phyloP scores from a whole-genome alignment of 2,113 vertebrate genomes.

The Odocoileus virginianus region DNA sequence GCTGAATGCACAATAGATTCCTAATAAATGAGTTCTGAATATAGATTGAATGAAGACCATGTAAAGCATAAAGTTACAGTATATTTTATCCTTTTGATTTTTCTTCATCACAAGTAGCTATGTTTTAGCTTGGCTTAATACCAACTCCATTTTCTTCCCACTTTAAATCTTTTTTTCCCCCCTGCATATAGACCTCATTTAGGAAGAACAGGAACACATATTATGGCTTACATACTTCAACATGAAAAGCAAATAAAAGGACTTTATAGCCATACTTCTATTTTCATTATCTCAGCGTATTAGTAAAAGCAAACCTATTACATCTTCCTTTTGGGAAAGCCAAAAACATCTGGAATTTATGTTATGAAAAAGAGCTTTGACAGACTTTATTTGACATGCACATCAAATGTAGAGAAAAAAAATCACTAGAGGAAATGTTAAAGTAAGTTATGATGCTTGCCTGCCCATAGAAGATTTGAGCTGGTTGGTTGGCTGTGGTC shows the following conservation, averaged over 20 bases:
- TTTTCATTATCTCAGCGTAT: constrained; percentile 76
- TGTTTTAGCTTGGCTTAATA: constrained; percentile 46
- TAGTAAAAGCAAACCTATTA: constrained; percentile 71
- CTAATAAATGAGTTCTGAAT: background rate
- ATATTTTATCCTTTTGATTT: constrained; percentile 53
- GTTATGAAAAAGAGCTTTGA: constrained; percentile 75
- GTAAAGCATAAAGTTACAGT: constrained; percentile 8
- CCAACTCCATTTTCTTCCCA: constrained; percentile 42
- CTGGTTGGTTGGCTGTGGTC: constrained; percentile 63
- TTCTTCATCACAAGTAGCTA: constrained; percentile 37
- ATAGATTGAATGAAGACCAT: constrained; percentile 25
- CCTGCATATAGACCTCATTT: constrained; percentile 56
- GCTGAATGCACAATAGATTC: background rate
- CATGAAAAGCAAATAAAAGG: constrained; percentile 69
- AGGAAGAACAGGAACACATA: constrained; percentile 53
- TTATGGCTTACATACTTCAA: constrained; percentile 68
- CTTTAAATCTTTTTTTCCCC: constrained; percentile 33
- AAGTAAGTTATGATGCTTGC: constrained; percentile 72
- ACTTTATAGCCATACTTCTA: constrained; percentile 71
- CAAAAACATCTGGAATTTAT: constrained; percentile 78
- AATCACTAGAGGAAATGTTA: constrained; percentile 73
- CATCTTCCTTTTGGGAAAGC: constrained; percentile 64
- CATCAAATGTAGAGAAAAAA: constrained; percentile 58
- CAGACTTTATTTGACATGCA: constrained; percentile 76
- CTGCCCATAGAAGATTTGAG: constrained; percentile 66